phyloP scores from a whole-genome alignment of 2,888 invertebrate species.

The Lottia gigantea region DNA sequence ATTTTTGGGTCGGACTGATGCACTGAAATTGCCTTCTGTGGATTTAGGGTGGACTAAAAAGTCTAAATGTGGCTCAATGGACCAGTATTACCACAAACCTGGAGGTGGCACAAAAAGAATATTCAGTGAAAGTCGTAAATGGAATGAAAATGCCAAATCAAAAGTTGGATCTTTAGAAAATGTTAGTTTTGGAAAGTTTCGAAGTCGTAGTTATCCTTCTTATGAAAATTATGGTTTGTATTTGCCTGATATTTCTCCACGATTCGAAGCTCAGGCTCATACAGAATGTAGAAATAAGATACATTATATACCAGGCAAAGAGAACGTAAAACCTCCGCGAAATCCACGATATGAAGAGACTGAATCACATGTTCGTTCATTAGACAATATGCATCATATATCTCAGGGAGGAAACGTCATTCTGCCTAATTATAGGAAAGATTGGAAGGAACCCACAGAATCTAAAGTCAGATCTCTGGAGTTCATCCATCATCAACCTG shows the following conservation, averaged over 20 bases:
- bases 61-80: conserved; percentile 47
- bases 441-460: conserved; percentile 74
- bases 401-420: conserved; percentile 72
- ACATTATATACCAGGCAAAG: conserved; percentile 48
- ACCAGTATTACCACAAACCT: conserved; percentile 46
- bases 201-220: conserved; percentile 5
- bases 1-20: not conserved
- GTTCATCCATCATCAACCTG: conserved; percentile 42
- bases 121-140: conserved; percentile 47
- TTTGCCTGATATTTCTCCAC: conserved; percentile 36
- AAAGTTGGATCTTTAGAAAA: conserved; percentile 75
- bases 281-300: conserved; percentile 34
- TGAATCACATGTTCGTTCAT: conserved; percentile 88
- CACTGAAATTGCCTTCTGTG: conserved; percentile 38
- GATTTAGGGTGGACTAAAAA: conserved; percentile 50
- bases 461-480: conserved; percentile 62
- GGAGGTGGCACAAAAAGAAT: conserved; percentile 45
- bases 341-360: conserved; percentile 71
- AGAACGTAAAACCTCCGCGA: conserved; percentile 12
- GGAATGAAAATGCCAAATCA: conserved; percentile 77
- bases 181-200: not conserved
- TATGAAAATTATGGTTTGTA: conserved; percentile 23
- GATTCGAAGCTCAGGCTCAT: conserved; percentile 44
- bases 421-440: conserved; percentile 40
- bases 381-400: conserved; percentile 84